phyloP scores from a whole-genome alignment of 2,888 invertebrate species.

The Linnaemya tessellans region DNA sequence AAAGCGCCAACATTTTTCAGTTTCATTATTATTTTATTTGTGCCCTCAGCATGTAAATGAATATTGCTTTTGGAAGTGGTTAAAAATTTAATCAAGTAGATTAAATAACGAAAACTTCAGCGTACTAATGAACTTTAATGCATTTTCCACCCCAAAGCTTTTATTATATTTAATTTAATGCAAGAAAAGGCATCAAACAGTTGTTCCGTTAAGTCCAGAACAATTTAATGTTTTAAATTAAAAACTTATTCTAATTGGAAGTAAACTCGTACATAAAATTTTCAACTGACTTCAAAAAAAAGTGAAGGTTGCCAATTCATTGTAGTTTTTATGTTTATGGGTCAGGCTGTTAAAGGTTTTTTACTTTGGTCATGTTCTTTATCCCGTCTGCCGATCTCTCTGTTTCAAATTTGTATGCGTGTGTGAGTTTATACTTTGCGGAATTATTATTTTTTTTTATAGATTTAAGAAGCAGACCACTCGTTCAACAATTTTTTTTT shows the following conservation, averaged over 20 bases:
- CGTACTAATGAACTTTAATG: not conserved
- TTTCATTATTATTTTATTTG: slow-evolving; percentile 15
- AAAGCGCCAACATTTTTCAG: slow-evolving; percentile 22
- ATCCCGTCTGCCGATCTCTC: too few species aligned
- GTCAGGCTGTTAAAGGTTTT: too few species aligned
- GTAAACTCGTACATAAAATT: not conserved
- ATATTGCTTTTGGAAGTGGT: not conserved
- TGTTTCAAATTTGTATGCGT: too few species aligned
- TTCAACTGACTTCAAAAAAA: not conserved
- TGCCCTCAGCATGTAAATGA: slow-evolving; percentile 37
- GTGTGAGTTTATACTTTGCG: too few species aligned
- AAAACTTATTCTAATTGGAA: not conserved
- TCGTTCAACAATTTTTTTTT: not conserved
- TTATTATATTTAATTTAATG: slow-evolving; percentile 1
- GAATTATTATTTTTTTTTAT: not conserved
- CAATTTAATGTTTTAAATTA: not conserved
- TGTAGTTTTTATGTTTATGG: too few species aligned
- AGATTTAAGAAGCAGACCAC: not conserved
- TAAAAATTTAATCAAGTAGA: not conserved
- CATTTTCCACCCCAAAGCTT: slow-evolving; percentile 23
- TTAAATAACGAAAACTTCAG: slow-evolving; percentile 42
- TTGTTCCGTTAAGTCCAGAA: not conserved
- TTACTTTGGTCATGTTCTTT: too few species aligned
- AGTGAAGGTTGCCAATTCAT: too few species aligned
- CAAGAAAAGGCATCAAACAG: not conserved